phyloP scores from a whole-genome alignment of 2,888 invertebrate species.

The Polydrusus tereticollis region DNA sequence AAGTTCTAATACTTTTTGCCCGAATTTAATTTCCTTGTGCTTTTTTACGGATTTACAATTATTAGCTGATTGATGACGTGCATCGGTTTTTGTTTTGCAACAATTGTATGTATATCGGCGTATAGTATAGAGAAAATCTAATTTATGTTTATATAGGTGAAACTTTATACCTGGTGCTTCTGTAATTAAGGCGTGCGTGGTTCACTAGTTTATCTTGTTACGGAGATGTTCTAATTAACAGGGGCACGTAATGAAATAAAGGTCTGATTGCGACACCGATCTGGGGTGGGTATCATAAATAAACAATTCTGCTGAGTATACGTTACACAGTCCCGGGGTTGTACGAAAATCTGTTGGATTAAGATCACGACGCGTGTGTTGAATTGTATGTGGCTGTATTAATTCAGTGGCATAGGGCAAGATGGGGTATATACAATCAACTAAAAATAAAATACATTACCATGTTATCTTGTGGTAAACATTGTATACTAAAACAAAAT shows the following conservation, averaged over 20 bases:
- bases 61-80: too few relatives aligned
- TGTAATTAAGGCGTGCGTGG: conserved; percentile 63
- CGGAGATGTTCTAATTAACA: conserved; percentile 65
- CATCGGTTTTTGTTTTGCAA: too few relatives aligned
- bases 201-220: conserved; percentile 64
- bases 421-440: too few relatives aligned
- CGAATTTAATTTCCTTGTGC: too few relatives aligned
- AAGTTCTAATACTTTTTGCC: too few relatives aligned
- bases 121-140: neutral
- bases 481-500: too few relatives aligned
- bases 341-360: neutral
- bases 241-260: conserved; percentile 66
- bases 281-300: conserved; percentile 49
- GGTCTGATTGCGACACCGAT: conserved; percentile 66
- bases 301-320: conserved; percentile 33
- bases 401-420: too few relatives aligned
- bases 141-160: conserved; percentile 27
- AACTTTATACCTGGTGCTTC: conserved; percentile 38
- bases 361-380: neutral
- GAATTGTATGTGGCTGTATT: neutral
- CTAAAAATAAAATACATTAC: too few relatives aligned
- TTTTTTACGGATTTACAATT: too few relatives aligned
- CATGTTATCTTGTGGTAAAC: too few relatives aligned
- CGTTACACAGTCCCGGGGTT: conserved; percentile 14
- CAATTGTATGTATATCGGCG: neutral